Evolutionary conservation across 2,797 vertebrate species (phyloP).

Genomic region (Typhlichthys subterraneus): DNA sequence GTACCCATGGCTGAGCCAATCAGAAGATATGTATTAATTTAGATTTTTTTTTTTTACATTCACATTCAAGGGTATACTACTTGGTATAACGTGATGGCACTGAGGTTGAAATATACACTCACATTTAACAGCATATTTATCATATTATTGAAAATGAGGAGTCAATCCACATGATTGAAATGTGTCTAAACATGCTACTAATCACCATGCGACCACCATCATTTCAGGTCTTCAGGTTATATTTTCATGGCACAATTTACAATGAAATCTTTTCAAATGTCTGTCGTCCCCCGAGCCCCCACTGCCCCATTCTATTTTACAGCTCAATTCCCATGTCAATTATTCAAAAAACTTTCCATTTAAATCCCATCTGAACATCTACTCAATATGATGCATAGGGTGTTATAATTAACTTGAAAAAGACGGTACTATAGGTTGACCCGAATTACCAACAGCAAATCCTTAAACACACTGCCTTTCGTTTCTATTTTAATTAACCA

Average conservation of each 20-base stretch:
- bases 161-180: too few relatives aligned
- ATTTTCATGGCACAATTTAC: too few relatives aligned
- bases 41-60: slow-evolving; percentile 6
- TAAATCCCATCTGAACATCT: slow-evolving; percentile 33
- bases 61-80: not conserved
- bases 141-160: too few relatives aligned
- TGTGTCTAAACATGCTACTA: too few relatives aligned
- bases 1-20: slow-evolving; percentile 7
- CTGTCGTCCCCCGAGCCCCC: too few relatives aligned
- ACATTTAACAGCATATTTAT: too few relatives aligned
- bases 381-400: slow-evolving; percentile 57
- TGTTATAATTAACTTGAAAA: slow-evolving; percentile 59
- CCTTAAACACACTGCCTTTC: slow-evolving; percentile 50
- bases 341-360: slow-evolving; percentile 9
- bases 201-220: too few relatives aligned
- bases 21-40: not conserved
- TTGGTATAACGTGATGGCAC: too few relatives aligned
- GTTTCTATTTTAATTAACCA: slow-evolving; percentile 77
- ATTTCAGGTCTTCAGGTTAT: too few relatives aligned
- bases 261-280: too few relatives aligned
- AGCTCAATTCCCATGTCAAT: not conserved
- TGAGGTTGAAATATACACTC: too few relatives aligned
- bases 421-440: slow-evolving; percentile 58
- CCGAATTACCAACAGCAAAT: slow-evolving; percentile 74
- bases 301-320: too few relatives aligned